Percentiles rank a stretch among this genome's conserved stretches.
Evolutionary conservation across 2,888 invertebrate species (phyloP).

Genomic region (Julus scandinavius): DNA sequence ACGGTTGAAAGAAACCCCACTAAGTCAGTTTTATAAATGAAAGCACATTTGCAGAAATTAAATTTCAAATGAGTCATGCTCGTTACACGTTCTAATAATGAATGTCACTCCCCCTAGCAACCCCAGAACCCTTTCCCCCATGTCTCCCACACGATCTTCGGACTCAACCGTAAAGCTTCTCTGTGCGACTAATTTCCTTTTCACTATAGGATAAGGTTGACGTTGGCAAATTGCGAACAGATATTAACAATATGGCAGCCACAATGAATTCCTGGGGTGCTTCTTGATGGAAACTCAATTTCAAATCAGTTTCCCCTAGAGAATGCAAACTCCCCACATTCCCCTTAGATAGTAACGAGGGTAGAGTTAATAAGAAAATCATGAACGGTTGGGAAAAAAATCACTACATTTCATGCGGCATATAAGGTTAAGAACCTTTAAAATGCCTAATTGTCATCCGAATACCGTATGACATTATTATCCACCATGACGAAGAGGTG

Average conservation of each 20-base stretch:
- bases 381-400: neutral
- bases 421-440: neutral
- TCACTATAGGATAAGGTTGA: slow-evolving; percentile 3
- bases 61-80: slow-evolving; percentile 43
- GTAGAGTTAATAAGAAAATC: slow-evolving; percentile 43
- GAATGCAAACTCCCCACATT: neutral
- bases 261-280: slow-evolving; percentile 44
- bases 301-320: slow-evolving; percentile 4
- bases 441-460: neutral
- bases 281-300: slow-evolving; percentile 43
- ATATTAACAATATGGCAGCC: slow-evolving; percentile 46
- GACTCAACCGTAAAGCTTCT: slow-evolving; percentile 36
- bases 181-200: neutral
- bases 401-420: neutral
- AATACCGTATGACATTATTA: neutral
- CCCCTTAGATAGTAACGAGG: neutral
- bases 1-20: slow-evolving; percentile 7
- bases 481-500: too few relatives aligned
- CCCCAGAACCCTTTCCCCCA: neutral
- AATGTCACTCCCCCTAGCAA: neutral
- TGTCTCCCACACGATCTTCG: neutral
- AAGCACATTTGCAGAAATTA: slow-evolving; percentile 43
- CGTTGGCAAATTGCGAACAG: slow-evolving; percentile 45
- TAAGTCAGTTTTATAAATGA: slow-evolving; percentile 37
- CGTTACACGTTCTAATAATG: neutral